Evolutionary conservation across 64 coral and sea anemone genomes (phyloP), one percentile per base, ranked within the genome.

Genomic region (Platygyra sinensis): DNA sequence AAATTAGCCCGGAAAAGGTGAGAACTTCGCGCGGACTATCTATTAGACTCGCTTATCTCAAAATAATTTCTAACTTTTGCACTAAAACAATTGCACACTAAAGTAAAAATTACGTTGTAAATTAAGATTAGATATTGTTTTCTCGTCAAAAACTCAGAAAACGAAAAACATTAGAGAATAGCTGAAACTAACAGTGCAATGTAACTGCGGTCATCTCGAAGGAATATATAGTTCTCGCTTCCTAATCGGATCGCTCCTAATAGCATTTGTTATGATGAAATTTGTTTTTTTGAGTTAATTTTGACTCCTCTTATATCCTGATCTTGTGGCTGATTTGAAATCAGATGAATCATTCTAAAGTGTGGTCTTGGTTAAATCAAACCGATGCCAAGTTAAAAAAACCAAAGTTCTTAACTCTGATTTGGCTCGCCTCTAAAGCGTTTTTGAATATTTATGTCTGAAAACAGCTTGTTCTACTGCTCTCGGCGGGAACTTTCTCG

Each of bases 401-500:
- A 5, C 60, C 15, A 81, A 29, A 62, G 1, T 9, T 77, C 12
- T 39, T 52, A 39, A 32, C 15, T 28, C 22, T 52, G 19, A 28
- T 5, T 63, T 36, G 57, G 27, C 79, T 11, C 28, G 17, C 15
- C 13, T 33, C 33, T 63, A 30, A 33, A 36, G 57, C 55, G 8
- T 13, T 38, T 59, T 39, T 81, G 55, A 81, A 81, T 81, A 81
- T 81, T 60, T 63, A 60, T 64, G 15, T 28, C 13, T 51, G 51
- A 77, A 77, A 77, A n/a, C 75, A 52, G 29, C 8, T 27, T 81
- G 15, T 61, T 36, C 17, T 33, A 62, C 31, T 20, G 27, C 30
- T 81, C 79, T 18, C 79, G 60, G 79, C 79, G 55, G 57, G 79
- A 36, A 81, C 60, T 54, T 27, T 60, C 19, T 80, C 29, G 51